Base-by-base conservation (phyloP, 2,888 invertebrate species). In the Portevinia maculata region DNA sequence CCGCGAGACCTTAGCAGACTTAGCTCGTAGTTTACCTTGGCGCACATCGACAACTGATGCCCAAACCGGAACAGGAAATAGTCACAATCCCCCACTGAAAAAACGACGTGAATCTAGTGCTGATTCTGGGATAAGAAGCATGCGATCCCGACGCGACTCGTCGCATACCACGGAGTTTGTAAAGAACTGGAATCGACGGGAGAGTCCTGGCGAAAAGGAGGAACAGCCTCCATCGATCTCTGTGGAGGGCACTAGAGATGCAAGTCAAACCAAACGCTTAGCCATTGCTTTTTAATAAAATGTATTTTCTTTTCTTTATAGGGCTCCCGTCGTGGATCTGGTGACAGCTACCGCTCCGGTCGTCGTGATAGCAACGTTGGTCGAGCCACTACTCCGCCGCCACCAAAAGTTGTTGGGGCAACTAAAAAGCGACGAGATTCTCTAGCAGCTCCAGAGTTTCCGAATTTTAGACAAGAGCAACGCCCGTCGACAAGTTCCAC, bases 101-200 rank as follows among this genome's bases (percentile, higher is more conserved):
- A 96, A 96, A 87, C 92, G 97, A n/a, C 93, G 97, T 59, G 97
- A 97, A 88, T 96, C 96, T 21, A 96, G 96, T 74, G 96, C 96
- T 50, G 97, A 97, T 90, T 95, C 96, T 0, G 96, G 96, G 55
- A 95, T 96, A 85, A 94, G 95, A 88, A 95, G 95, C 24, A 94
- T 94, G 88, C 93, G 94, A 64, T 95, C 95, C 2, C 92, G 96
- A 11, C 92, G 95, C 8, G 95, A 96, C 86, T 96, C 96, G 4
- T 11, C 93, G 92, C 94, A 94, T 89, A 93, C 92, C 15, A 92
- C 94, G 8, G 96, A 96, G 86, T 93, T 96, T 75, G 93, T 94
- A 0, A 94, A 93, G 76, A 91, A 94, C 19, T 96, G 95, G 94
- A 92, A 94, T 57, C 92, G 94, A 74, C 94, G 95, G 81, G 93